Evolutionary conservation across 2,113 vertebrate species (phyloP), one percentile per base, ranked within the genome.

Genomic region (Herpetotheres cachinnans): DNA sequence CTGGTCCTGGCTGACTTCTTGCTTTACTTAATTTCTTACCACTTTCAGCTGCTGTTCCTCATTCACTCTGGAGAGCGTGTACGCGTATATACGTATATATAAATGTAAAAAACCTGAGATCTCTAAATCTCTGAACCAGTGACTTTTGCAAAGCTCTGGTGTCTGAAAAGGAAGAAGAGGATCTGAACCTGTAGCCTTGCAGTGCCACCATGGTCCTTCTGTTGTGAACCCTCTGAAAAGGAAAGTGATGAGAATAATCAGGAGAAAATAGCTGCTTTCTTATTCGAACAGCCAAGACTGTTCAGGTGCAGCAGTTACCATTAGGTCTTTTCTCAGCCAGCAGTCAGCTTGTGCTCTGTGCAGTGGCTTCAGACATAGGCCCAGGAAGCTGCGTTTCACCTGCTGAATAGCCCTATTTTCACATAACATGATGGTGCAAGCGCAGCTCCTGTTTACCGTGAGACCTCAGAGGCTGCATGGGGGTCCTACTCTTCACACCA

Each of bases 291-390:
- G 62, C 40, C 66, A 47, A 54, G 89, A 25, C 59, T 73, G 73
- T 27, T 82, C 89, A 90, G 89, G 54, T 52, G 85, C 69, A 71
- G 82, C 70, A 93, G 38, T 61, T 81, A 71, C 62, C 73, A 69
- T 81, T 59, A 78, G 16, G 42, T 24, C 77, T 93, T 90, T 92
- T 94, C 89, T 93, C 87, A 96, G 95, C 25, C 80, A 69, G 84
- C 58, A 79, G 50, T 5, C 63, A 42, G 81, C 26, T 72, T 5
- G 0, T 85, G 74, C 61, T 42, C 80, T 42, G 47, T 46, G 81
- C 72, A 20, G 56, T 27, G 24, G 27, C 73, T 78, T 56, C 84
- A 85, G 88, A n/a, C 29, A 21, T 22, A 49, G 42, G 32, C 58
- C 55, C 56, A 49, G 44, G 36, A 71, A 82, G 38, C 52, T 40